Evolutionary conservation across 2,113 vertebrate species (phyloP), one percentile per base, ranked within the genome.

Genomic region (Chaenocephalus aceratus): DNA sequence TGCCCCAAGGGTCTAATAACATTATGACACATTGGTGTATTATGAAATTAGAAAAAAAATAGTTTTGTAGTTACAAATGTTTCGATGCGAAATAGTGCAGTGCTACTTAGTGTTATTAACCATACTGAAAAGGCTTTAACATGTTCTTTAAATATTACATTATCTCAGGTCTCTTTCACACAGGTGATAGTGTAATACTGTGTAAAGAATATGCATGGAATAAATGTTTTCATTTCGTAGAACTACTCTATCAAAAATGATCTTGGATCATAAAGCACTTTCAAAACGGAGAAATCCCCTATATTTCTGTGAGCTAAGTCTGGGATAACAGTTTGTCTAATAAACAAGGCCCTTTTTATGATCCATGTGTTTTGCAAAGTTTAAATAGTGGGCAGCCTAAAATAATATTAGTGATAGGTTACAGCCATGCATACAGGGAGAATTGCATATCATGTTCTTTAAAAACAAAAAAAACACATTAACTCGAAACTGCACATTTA

Each of bases 361-460:
- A 61, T 58, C 52, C 60, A 53, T 23, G 16, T 61, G 53, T n/a
- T 70, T 69, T 58, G 58, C 54, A 41, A 64, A 3, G 15, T 5
- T 72, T 1, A 26, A 74, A 65, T 73, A 77, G 75, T 85, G 80
- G 36, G 72, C 21, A 79, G 70, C 21, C 61, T 57, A 72, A 65
- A 70, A 41, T 79, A 83, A 88, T 83, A 65, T 76, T 14, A 76
- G 41, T 65, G 46, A 83, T 52, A 52, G 1, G 18, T 41, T 41
- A 41, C 15, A 45, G n/a, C 15, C 41, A n/a, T 60, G 49, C 23
- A 26, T 13, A 12, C 21, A 11, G 5, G 30, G 45, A 79, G 21
- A 52, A 16, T 46, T 4, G 44, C n/a, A 58, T 69, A 44, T 46
- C 49, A 46, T 68, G 5, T 45, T 8, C 6, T 44, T 66, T 26